Base-by-base conservation (phyloP, 2,888 invertebrate species). In the Watsonalla cultraria region DNA sequence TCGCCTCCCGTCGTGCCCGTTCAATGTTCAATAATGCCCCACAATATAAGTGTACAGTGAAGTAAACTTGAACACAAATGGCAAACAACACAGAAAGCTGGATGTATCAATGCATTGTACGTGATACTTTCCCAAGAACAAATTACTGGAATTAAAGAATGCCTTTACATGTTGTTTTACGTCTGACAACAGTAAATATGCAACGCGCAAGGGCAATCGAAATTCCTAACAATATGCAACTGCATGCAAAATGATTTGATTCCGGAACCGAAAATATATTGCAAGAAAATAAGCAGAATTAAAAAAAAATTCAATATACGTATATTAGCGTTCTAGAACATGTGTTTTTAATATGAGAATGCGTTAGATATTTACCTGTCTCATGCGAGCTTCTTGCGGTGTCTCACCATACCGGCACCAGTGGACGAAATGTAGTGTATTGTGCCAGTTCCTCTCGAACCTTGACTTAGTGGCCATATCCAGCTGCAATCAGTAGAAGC, bases 391-490 rank as follows among this genome's bases (percentile, higher is more conserved):
- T 82, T 93, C 93, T 77, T 93, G 92, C 70, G 93, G 93, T 51
- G 93, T 92, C 78, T 93, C 93, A 55, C 94, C 94, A 68, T 95
- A 94, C 63, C 94, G 92, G 82, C 94, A 94, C 93, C 94, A 94
- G 80, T 94, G 93, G 64, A 92, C 92, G 84, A 93, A 93, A 90
- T 88, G 93, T 86, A 92, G 93, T 77, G 92, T 93, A 90, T 93
- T 94, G 86, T 91, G 94, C 92, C 93, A 93, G 78, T 93, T 93
- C 70, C 91, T 86, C 85, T 92, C 91, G 83, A 92, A 92, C 73
- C 91, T 86, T 76, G 91, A 91, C 74, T 91, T 91, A 64, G 92
- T 88, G 60, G 92, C 92, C 82, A 91, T 91, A 70, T 89, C 89
- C 78, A 93, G 90, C 90, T 91, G 91, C 82, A 91, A 91, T 89